These are phyloP conservation scores for Portevinia maculata DNA, from an alignment of 2,888 invertebrate species.

Conservation along the genomic window DNA sequence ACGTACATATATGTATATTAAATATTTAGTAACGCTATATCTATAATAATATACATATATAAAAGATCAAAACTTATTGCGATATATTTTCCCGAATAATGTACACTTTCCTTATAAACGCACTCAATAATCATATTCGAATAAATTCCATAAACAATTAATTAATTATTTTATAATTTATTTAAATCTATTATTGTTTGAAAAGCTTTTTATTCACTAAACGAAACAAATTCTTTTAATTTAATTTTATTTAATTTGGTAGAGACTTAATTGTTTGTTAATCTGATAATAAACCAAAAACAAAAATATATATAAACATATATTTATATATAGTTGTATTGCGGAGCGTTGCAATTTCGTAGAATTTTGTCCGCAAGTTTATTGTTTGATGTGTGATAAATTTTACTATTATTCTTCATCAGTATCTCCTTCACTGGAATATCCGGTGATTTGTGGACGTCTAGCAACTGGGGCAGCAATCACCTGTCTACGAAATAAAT, in stretches of 20 bases:
- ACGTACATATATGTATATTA: slow-evolving; percentile 45
- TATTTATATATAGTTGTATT: slow-evolving; percentile 39
- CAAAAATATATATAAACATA: slow-evolving; percentile 46
- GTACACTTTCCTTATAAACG: slow-evolving; percentile 57
- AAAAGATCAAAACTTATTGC: slow-evolving; percentile 69
- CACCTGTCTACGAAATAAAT: slow-evolving; percentile 85
- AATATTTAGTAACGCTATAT: slow-evolving; percentile 70
- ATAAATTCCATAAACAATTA: slow-evolving; percentile 40
- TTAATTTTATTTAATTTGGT: slow-evolving; percentile 53
- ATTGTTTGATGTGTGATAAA: slow-evolving; percentile 39
- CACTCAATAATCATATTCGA: slow-evolving; percentile 54
- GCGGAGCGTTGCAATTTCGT: slow-evolving; percentile 26
- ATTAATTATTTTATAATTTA: slow-evolving; percentile 43
- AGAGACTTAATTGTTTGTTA: slow-evolving; percentile 57
- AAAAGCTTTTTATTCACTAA: slow-evolving; percentile 52
- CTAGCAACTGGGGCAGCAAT: slow-evolving; percentile 88
- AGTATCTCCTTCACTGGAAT: slow-evolving; percentile 93
- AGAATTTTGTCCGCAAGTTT: slow-evolving; percentile 30
- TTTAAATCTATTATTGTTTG: slow-evolving; percentile 70
- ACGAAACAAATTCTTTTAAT: slow-evolving; percentile 50
- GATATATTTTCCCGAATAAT: slow-evolving; percentile 65
- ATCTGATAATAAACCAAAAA: slow-evolving; percentile 47
- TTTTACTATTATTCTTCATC: slow-evolving; percentile 90
- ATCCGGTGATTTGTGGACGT: slow-evolving; percentile 82
- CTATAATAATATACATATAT: slow-evolving; percentile 60